phyloP scores from a whole-genome alignment of 2,888 invertebrate species.

The Yponomeuta evonymella region DNA sequence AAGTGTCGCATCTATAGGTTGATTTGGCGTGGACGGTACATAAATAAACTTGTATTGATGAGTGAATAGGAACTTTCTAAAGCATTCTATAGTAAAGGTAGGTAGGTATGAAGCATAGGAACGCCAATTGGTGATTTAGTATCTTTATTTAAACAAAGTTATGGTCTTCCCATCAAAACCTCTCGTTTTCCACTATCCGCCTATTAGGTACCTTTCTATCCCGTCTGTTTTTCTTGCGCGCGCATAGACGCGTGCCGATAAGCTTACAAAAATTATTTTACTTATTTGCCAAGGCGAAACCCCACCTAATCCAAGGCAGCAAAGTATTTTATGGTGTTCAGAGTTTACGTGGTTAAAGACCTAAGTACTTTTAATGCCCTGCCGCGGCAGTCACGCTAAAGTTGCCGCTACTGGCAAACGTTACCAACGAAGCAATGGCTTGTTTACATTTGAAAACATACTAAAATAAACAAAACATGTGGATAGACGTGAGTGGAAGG shows the following conservation, averaged over 20 bases:
- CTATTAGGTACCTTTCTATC: neutral
- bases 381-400: slow-evolving; percentile 45
- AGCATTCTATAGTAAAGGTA: too few species aligned
- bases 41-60: too few species aligned
- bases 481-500: slow-evolving; percentile 76
- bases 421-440: slow-evolving; percentile 19
- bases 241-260: neutral
- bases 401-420: slow-evolving; percentile 49
- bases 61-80: too few species aligned
- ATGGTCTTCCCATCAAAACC: neutral
- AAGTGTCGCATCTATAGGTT: too few species aligned
- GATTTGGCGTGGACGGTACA: too few species aligned
- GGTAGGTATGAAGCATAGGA: too few species aligned
- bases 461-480: slow-evolving; percentile 61
- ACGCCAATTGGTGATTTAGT: too few species aligned
- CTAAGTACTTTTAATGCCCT: slow-evolving; percentile 37
- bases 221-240: neutral
- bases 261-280: neutral
- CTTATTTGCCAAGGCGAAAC: neutral
- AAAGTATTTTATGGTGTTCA: neutral
- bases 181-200: neutral
- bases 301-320: neutral
- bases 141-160: too few species aligned
- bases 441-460: neutral
- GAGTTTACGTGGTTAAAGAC: neutral